Conservation (phyloP, 2,888 invertebrate genomes). For the Galeopsomyia nigrocyanea region DNA sequence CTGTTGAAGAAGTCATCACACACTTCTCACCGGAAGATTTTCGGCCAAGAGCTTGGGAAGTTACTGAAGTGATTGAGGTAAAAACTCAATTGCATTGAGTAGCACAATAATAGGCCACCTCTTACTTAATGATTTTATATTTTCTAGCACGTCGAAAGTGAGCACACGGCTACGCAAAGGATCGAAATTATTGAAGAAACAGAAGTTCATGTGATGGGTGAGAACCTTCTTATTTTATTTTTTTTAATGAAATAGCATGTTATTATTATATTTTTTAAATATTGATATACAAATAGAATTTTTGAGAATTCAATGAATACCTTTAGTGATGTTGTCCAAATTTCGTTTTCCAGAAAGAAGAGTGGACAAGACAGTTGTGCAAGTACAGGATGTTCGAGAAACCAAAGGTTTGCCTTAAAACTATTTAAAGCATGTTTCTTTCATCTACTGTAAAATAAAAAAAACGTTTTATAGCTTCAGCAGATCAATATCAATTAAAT, state of each 20-base stretch:
- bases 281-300: background rate
- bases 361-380: slow-evolving; percentile 62
- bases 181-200: slow-evolving; percentile 69
- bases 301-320: too few species aligned
- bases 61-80: slow-evolving; percentile 78
- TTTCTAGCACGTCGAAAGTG: slow-evolving; percentile 62
- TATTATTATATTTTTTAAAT: too few species aligned
- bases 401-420: slow-evolving; percentile 66
- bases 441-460: slow-evolving; percentile 11
- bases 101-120: too few species aligned
- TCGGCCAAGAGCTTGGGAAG: slow-evolving; percentile 85
- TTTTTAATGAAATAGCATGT: too few species aligned
- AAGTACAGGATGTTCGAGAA: slow-evolving; percentile 66
- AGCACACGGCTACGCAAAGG: slow-evolving; percentile 67
- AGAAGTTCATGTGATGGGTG: slow-evolving; percentile 69
- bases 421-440: slow-evolving; percentile 58
- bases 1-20: slow-evolving; percentile 87
- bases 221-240: slow-evolving; percentile 51
- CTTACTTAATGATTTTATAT: slow-evolving; percentile 1
- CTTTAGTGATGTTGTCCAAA: too few species aligned
- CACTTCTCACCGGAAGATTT: slow-evolving; percentile 89
- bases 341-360: slow-evolving; percentile 61
- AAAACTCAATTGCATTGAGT: too few species aligned
- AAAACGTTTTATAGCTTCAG: too few species aligned
- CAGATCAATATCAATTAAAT: too few species aligned